These are phyloP conservation scores for Antheraea mylitta DNA, from an alignment of 1,140 invertebrate genomes.

Conservation along the genomic window DNA sequence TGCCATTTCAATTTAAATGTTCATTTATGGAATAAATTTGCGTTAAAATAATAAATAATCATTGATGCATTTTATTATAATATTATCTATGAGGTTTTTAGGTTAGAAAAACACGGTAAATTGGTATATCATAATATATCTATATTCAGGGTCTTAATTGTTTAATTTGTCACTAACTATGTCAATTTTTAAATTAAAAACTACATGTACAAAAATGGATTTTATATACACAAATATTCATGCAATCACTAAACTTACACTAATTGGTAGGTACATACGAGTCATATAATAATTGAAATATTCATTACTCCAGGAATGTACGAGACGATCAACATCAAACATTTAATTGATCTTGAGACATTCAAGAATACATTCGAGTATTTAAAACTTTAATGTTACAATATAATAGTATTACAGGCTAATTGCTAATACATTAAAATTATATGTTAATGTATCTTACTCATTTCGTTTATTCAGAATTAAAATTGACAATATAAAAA, in stretches of 20 bases:
- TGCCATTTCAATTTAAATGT: too few relatives aligned
- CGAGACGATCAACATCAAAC: constrained; percentile 34
- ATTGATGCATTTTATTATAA: not conserved
- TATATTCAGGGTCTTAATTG: constrained; percentile 40
- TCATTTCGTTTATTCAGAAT: constrained; percentile 24
- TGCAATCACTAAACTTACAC: constrained; percentile 40
- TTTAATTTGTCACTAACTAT: constrained; percentile 41
- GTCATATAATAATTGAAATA: constrained; percentile 29
- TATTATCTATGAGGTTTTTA: not conserved
- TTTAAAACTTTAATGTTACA: constrained; percentile 12
- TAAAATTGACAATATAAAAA: constrained; percentile 30
- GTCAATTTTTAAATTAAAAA: constrained; percentile 43
- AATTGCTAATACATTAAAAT: constrained; percentile 33
- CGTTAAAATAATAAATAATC: too few relatives aligned
- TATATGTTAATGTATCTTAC: constrained; percentile 28
- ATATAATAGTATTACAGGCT: constrained; percentile 25
- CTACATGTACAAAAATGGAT: constrained; percentile 48
- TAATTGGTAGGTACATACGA: constrained; percentile 41
- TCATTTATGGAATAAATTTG: too few relatives aligned
- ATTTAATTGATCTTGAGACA: constrained; percentile 35
- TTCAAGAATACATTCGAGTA: constrained; percentile 26
- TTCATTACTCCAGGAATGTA: constrained; percentile 35
- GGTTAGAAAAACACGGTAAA: not conserved
- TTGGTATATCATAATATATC: constrained; percentile 16
- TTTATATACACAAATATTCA: constrained; percentile 47